These are phyloP conservation scores for Sycophila sp. DNA, from an alignment of 1,140 invertebrate genomes.

Conservation along the genomic window DNA sequence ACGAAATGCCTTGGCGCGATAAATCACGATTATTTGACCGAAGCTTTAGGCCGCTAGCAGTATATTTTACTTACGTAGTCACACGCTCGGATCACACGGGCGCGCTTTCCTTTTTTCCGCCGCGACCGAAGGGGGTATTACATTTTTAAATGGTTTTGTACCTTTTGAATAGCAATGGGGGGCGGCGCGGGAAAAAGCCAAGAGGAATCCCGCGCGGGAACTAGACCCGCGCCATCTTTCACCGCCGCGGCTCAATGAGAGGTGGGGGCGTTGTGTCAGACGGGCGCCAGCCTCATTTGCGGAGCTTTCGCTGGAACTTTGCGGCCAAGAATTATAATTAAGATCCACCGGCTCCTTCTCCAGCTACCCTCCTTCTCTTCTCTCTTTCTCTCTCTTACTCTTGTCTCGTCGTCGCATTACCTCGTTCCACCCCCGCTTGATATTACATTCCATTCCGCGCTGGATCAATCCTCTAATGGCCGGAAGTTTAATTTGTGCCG, in stretches of 20 bases:
- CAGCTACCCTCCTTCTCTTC: conserved; percentile 1
- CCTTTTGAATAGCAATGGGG: conserved; percentile 66
- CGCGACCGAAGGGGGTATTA: conserved; percentile 54
- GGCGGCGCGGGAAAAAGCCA: conserved; percentile 30
- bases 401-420: conserved; percentile 38
- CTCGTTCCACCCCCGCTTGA: conserved; percentile 48
- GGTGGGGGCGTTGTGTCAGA: conserved; percentile 53
- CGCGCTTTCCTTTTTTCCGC: conserved; percentile 44
- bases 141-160: conserved; percentile 67
- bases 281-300: conserved; percentile 61
- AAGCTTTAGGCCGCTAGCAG: conserved; percentile 61
- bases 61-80: conserved; percentile 68
- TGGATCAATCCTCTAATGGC: conserved; percentile 62
- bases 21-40: conserved; percentile 68
- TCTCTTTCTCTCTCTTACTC: conserved; percentile 11
- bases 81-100: conserved; percentile 58
- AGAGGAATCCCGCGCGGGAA: neutral
- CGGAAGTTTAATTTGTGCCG: conserved; percentile 57
- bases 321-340: conserved; percentile 65
- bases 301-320: conserved; percentile 58
- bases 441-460: conserved; percentile 62
- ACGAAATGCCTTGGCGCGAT: conserved; percentile 63
- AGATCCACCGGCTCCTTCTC: conserved; percentile 54
- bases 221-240: conserved; percentile 20
- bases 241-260: neutral